Conservation (phyloP, 30 jellyfish, hydroid and myxozoan species). For the Cassiopea xamachana region DNA sequence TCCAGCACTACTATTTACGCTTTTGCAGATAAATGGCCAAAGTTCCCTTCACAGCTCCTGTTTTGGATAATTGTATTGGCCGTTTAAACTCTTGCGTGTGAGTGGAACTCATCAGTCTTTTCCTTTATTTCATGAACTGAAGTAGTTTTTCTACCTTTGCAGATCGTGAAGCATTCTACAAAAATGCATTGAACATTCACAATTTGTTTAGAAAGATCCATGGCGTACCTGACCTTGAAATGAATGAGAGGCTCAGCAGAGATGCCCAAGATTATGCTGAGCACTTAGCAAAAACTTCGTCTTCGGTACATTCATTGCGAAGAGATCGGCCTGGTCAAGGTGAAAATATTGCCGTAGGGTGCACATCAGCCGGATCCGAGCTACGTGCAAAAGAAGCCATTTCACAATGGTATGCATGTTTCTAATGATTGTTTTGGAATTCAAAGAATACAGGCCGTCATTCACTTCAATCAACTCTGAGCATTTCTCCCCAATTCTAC, state of each 20-base stretch:
- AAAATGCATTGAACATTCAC: conserved; percentile 81
- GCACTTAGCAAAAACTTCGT: conserved; percentile 69
- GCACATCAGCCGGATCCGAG: conserved; percentile 92
- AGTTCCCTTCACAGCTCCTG: too few relatives aligned
- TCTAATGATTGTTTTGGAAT: too few relatives aligned
- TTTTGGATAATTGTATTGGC: too few relatives aligned
- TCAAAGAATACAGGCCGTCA: too few relatives aligned
- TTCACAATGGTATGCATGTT: conserved; percentile 79
- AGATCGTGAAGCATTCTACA: conserved; percentile 79
- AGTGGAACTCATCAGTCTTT: neutral
- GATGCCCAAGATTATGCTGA: conserved; percentile 96
- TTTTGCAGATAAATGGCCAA: too few relatives aligned
- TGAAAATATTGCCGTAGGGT: conserved; percentile 95
- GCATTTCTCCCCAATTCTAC: too few relatives aligned
- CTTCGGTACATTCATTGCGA: conserved; percentile 78
- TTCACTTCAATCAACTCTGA: too few relatives aligned
- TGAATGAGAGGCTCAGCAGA: conserved; percentile 78
- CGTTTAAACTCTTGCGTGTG: too few relatives aligned
- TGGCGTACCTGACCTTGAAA: conserved; percentile 80
- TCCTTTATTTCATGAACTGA: neutral
- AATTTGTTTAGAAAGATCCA: conserved; percentile 81
- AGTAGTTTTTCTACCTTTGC: neutral
- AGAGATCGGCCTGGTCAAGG: conserved; percentile 99
- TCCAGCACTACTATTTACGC: too few relatives aligned
- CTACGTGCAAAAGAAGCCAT: conserved; percentile 94